A percentile compares a stretch with the other conserved stretches of the same genome.
Conservation (phyloP, 30 jellyfish, hydroid and myxozoan species). For the Turritopsis dohrnii region DNA sequence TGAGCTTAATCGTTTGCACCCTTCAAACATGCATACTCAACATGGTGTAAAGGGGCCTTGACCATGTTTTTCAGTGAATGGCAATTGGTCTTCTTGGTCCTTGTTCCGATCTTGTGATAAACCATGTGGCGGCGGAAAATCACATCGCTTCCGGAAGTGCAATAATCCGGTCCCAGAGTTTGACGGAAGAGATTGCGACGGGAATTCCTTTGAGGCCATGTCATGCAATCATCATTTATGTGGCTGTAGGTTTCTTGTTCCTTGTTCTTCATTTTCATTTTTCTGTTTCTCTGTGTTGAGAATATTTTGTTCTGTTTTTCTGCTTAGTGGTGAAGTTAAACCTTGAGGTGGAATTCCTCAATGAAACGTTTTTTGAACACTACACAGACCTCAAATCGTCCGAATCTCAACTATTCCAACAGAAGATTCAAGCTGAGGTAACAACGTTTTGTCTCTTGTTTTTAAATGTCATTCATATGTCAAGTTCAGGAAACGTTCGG, state of each 20-base stretch:
- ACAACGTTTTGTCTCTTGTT: too few species aligned
- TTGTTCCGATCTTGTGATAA: background rate
- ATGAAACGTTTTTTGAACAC: background rate
- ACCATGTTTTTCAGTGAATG: background rate
- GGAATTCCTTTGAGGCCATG: background rate
- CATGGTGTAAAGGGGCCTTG: too few species aligned
- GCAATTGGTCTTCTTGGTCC: background rate
- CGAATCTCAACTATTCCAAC: background rate
- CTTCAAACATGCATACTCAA: too few species aligned
- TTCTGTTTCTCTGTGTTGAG: background rate
- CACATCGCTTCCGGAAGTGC: background rate
- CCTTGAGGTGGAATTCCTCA: background rate
- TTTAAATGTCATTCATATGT: too few species aligned
- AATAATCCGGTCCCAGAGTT: background rate
- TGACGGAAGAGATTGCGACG: background rate
- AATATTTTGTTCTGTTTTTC: background rate
- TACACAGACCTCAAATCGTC: background rate
- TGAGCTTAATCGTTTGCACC: too few species aligned
- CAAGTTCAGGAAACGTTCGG: too few species aligned
- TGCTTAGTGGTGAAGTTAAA: background rate
- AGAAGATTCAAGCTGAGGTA: background rate
- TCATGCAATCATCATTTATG: background rate
- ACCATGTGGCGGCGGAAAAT: background rate
- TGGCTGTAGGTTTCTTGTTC: background rate
- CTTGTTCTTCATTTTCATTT: too few species aligned